Evolutionary conservation across 2,113 vertebrate genomes (phyloP).

Genomic region (Oxyura jamaicensis): DNA sequence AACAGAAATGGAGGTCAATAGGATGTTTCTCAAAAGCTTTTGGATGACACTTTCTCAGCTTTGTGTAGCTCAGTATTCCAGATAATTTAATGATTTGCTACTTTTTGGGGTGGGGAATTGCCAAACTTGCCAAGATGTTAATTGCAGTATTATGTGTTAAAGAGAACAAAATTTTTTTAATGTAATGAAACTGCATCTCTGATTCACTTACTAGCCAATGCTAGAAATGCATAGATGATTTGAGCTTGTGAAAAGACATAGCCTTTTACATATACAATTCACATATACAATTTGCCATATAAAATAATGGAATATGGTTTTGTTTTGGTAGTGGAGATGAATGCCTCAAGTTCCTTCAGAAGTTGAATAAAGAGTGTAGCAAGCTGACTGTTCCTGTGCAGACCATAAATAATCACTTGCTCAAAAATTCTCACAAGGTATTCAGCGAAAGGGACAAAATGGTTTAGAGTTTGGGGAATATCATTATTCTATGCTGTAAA

Average conservation of each 20-base stretch:
- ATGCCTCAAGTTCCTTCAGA: constrained; percentile 86
- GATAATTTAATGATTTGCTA: not conserved
- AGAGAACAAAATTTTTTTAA: not conserved
- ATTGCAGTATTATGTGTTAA: not conserved
- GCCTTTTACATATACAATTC: too few relatives aligned
- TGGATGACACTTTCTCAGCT: not conserved
- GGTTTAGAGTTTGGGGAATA: not conserved
- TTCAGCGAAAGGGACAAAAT: not conserved
- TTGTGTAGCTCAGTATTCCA: not conserved
- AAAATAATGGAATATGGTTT: not conserved
- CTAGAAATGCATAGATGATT: not conserved
- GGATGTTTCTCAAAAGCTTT: not conserved
- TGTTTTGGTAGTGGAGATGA: constrained; percentile 85
- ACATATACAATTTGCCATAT: too few relatives aligned
- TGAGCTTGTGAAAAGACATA: not conserved
- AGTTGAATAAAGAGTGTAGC: constrained; percentile 85
- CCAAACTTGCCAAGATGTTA: not conserved
- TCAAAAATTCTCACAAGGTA: constrained; percentile 87
- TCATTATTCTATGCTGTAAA: not conserved
- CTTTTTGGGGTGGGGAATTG: not conserved
- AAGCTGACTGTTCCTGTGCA: constrained; percentile 85
- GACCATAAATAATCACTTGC: constrained; percentile 82
- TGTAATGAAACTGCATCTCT: not conserved
- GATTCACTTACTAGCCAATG: not conserved
- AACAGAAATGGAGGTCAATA: not conserved